A percentile compares a stretch with the other conserved stretches of the same genome.
These are phyloP conservation scores for Drosophila merina DNA, from an alignment of 2,888 invertebrate species.

Conservation along the genomic window DNA sequence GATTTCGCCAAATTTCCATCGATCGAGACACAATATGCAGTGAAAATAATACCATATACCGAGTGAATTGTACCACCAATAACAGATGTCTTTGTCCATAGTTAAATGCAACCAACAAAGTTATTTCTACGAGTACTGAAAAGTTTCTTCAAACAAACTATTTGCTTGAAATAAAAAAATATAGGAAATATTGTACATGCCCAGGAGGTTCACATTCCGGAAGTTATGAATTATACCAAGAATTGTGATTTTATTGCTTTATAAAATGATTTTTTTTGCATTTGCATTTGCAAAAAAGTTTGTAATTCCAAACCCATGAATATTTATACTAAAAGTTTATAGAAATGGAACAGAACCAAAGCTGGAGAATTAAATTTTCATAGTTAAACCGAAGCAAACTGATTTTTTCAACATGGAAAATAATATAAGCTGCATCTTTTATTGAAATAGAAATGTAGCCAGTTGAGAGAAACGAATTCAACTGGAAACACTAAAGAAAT, in stretches of 20 bases:
- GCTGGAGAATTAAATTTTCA: neutral
- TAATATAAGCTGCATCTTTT: neutral
- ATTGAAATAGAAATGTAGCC: neutral
- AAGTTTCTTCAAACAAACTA: neutral
- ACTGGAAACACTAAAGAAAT: neutral
- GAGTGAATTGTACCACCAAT: slow-evolving; percentile 4
- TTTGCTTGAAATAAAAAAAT: neutral
- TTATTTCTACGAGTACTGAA: neutral
- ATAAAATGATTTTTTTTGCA: neutral
- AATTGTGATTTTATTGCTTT: neutral
- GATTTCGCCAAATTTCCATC: slow-evolving; percentile 4
- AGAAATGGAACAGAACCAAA: neutral
- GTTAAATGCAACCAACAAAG: neutral
- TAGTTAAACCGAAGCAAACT: neutral
- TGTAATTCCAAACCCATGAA: neutral
- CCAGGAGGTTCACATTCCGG: neutral
- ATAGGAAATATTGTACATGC: neutral
- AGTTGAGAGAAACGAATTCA: neutral
- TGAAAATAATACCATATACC: neutral
- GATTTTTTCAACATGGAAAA: slow-evolving; percentile 1
- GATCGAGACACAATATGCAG: neutral
- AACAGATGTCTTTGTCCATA: slow-evolving; percentile 13
- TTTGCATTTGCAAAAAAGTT: too few relatives aligned
- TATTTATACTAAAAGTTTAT: neutral
- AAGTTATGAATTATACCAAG: neutral